Evolutionary conservation across 2,113 vertebrate genomes (phyloP), one percentile per base, ranked within the genome.

Genomic region (Cebidichthys violaceus): DNA sequence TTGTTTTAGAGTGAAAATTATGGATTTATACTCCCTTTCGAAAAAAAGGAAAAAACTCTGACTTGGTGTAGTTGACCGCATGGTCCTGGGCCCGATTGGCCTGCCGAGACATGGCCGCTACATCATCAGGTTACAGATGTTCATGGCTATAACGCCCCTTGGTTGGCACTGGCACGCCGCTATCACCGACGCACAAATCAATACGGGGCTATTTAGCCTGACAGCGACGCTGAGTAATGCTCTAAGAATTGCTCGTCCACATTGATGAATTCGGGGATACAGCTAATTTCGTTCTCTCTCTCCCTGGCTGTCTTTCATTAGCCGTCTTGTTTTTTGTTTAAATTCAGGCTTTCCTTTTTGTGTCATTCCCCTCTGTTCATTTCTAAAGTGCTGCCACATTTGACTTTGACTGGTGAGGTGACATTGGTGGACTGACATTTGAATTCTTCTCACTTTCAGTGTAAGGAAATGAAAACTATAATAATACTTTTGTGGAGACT

Each of bases 161-260:
- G 4, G 47, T 71, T 71, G 60, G 29, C 80, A 50, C 27, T 35
- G 45, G 45, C 50, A 55, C 22, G 6, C 60, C 37, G 15, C 60
- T 39, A 52, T 52, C 43, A 75, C 72, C 45, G 43, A 67, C 24
- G 43, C 52, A 70, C 45, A 64, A 55, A 71, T 87, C 68, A 64
- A 65, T 69, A 55, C 6, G 0, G 18, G 37, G 10, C 55, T 71
- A 80, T 70, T 62, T 37, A 57, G 11, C 45, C 17, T 22, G 61
- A 68, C 64, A 50, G 70, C 13, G 10, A 55, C 10, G 70, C 47
- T 59, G 75, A 74, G 64, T 62, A 65, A 57, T 7, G 37, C 35
- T 55, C 5, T 22, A 22, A 35, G 27, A 39, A 72, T 72, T 61
- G 41, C 55, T 75, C 10, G 4, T 73, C 33, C n/a, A 47, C 11